A percentile compares a stretch with the other conserved stretches of the same genome.
These are phyloP conservation scores for Himantopus leucocephalus DNA, from an alignment of 2,113 vertebrate genomes.

Conservation along the genomic window DNA sequence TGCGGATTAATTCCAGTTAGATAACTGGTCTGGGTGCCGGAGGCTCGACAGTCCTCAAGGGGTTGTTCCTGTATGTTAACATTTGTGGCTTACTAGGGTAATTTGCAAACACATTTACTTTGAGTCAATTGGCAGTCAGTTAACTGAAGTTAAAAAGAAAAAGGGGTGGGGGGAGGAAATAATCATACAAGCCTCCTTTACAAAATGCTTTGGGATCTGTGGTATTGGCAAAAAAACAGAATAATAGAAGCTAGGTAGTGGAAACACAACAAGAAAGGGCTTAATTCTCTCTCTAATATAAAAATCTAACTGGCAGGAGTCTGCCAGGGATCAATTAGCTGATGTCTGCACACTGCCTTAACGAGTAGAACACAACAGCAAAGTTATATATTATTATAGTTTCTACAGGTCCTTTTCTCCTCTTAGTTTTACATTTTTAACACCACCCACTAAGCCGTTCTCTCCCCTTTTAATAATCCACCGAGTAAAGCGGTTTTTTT, in stretches of 20 bases:
- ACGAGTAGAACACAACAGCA: not conserved
- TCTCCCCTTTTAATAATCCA: not conserved
- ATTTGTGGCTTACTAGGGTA: not conserved
- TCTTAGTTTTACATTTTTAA: not conserved
- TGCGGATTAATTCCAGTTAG: not conserved
- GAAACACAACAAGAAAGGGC: not conserved
- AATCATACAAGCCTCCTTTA: not conserved
- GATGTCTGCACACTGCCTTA: not conserved
- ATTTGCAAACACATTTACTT: not conserved
- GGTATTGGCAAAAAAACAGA: not conserved
- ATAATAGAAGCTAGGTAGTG: not conserved
- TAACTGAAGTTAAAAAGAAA: not conserved
- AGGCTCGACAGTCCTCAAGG: not conserved
- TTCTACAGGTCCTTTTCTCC: not conserved
- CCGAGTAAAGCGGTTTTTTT: not conserved
- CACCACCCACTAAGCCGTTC: not conserved
- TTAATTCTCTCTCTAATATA: not conserved
- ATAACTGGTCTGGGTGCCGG: not conserved
- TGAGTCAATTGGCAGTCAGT: not conserved
- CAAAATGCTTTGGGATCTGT: not conserved
- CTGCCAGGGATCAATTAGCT: not conserved
- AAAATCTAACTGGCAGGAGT: not conserved
- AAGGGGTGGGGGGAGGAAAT: not conserved
- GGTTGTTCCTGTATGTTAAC: not conserved
- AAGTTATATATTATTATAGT: not conserved